Conservation (phyloP, 2,797 vertebrate species). For the Sebastes melanostomus region DNA sequence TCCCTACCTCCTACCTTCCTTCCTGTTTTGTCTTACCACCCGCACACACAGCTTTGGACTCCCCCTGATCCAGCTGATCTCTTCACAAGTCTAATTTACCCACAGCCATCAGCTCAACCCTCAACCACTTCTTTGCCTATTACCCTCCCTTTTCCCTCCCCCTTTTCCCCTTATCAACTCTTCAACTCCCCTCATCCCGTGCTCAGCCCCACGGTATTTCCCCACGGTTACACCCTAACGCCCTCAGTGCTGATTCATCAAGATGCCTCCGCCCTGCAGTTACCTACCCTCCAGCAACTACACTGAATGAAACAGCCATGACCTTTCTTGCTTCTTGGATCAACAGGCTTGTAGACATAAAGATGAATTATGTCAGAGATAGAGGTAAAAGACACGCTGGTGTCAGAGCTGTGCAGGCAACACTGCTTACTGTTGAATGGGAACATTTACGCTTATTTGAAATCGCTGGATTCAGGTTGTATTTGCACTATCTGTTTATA, state of each 20-base stretch:
- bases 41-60: background rate
- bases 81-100: slow-evolving; percentile 8
- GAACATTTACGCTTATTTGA: background rate
- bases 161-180: slow-evolving; percentile 29
- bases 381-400: background rate
- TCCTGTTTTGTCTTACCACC: slow-evolving; percentile 14
- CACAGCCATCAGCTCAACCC: background rate
- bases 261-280: slow-evolving; percentile 1
- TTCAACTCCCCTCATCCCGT: slow-evolving; percentile 24
- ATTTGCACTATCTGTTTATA: no score
- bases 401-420: background rate
- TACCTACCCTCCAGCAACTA: slow-evolving; percentile 1
- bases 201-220: background rate
- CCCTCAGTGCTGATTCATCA: slow-evolving; percentile 27
- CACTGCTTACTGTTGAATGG: background rate
- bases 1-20: slow-evolving; percentile 1
- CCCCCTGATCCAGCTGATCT: slow-evolving; percentile 12
- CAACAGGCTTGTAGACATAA: background rate
- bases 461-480: background rate
- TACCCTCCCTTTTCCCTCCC: background rate
- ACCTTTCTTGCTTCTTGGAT: background rate
- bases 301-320: slow-evolving; percentile 4
- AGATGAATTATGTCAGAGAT: background rate
- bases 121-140: background rate
- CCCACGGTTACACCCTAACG: background rate